Evolutionary conservation across 2,888 invertebrate species (phyloP).

Genomic region (Oligia fasciuncula): DNA sequence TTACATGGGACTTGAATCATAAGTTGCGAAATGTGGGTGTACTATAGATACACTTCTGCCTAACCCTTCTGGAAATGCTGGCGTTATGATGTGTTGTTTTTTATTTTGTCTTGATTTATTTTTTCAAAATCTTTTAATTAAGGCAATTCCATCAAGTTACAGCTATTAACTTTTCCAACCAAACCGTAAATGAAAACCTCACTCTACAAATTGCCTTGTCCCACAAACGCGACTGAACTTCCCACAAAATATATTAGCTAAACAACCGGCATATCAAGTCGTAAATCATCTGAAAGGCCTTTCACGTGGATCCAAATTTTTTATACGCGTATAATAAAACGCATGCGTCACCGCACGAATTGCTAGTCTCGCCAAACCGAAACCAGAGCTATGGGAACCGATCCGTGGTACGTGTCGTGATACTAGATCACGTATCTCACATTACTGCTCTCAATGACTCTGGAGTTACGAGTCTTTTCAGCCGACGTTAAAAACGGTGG

Average conservation of each 20-base stretch:
- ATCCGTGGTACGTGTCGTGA: constrained; percentile 70
- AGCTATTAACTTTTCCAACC: not conserved
- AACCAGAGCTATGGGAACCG: constrained; percentile 68
- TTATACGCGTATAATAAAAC: constrained; percentile 70
- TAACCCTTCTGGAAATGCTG: no score
- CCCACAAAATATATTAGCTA: constrained; percentile 53
- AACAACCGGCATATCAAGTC: constrained; percentile 59
- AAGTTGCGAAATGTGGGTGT: not conserved
- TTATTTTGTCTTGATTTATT: not conserved
- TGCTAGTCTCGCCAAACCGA: constrained; percentile 68
- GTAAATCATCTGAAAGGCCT: constrained; percentile 62
- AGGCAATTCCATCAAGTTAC: not conserved
- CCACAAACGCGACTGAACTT: constrained; percentile 21
- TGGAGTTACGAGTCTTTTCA: constrained; percentile 83
- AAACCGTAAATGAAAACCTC: not conserved
- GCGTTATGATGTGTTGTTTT: not conserved
- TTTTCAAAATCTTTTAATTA: not conserved
- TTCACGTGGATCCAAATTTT: constrained; percentile 59
- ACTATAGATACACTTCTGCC: no score
- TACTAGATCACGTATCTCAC: constrained; percentile 70
- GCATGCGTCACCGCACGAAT: constrained; percentile 71
- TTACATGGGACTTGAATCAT: not conserved
- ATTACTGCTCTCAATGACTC: constrained; percentile 81
- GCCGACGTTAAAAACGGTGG: constrained; percentile 78
- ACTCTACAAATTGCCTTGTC: constrained; percentile 14